Conservation (phyloP, 2,888 invertebrate species). For the Leptopterna dolabrata region DNA sequence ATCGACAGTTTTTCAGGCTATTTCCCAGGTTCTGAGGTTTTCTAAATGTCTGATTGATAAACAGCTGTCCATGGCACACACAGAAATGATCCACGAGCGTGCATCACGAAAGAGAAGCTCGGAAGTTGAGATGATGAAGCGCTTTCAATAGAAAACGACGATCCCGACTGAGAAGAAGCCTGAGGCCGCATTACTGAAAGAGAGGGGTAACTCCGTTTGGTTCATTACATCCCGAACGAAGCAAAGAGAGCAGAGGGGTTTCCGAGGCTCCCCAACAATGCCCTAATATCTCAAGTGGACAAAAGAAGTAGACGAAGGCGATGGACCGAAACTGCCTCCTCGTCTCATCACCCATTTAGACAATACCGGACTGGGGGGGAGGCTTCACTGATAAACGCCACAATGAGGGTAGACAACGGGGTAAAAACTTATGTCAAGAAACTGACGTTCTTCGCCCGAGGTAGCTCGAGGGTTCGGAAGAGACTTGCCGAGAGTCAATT, state of each 20-base stretch:
- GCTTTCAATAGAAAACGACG: neutral
- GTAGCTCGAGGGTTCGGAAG: conserved; percentile 1
- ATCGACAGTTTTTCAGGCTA: too few species aligned
- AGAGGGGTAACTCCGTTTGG: neutral
- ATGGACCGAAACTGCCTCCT: conserved; percentile 44
- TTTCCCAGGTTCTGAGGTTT: too few species aligned
- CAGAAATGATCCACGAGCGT: neutral
- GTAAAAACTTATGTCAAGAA: conserved; percentile 53
- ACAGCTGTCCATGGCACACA: too few species aligned
- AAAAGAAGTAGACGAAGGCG: conserved; percentile 47
- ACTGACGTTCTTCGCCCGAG: conserved; percentile 32
- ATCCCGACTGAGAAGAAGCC: neutral
- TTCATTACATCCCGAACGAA: conserved; percentile 44
- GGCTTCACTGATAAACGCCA: conserved; percentile 37
- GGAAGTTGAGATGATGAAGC: neutral
- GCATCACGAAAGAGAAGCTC: neutral
- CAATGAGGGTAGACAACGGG: conserved; percentile 44
- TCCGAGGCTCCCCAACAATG: conserved; percentile 37
- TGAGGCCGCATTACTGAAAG: neutral
- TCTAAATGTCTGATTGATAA: too few species aligned
- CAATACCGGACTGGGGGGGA: conserved; percentile 12
- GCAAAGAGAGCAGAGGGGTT: neutral
- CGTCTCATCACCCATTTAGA: conserved; percentile 46
- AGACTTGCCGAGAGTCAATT: conserved; percentile 38
- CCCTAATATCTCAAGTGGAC: conserved; percentile 53